These are phyloP conservation scores for Leucoraja erinaceus DNA, from an alignment of 2,113 vertebrate species.

Conservation along the genomic window DNA sequence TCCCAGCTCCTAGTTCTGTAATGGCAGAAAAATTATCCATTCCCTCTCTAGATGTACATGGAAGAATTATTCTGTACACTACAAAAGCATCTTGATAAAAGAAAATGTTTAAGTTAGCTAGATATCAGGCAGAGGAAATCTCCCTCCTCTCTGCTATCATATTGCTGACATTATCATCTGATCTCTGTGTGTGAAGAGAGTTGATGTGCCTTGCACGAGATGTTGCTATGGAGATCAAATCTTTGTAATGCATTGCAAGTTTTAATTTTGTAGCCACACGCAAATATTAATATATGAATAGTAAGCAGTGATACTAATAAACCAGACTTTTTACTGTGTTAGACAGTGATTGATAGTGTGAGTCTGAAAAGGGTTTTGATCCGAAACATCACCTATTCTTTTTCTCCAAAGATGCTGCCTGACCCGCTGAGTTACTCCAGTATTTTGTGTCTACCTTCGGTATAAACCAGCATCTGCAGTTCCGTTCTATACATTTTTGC, in stretches of 20 bases:
- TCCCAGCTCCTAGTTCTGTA: not conserved
- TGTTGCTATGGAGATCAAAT: not conserved
- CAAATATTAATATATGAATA: not conserved
- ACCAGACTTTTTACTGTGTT: not conserved
- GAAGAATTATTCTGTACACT: not conserved
- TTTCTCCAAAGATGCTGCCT: too few relatives aligned
- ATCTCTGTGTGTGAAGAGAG: not conserved
- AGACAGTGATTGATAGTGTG: not conserved
- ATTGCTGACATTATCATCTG: not conserved
- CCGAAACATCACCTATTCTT: too few relatives aligned
- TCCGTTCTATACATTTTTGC: too few relatives aligned
- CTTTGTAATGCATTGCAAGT: not conserved
- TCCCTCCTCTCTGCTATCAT: not conserved
- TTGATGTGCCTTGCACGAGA: conserved; percentile 14
- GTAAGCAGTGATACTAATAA: not conserved
- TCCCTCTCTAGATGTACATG: not conserved
- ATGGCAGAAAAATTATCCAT: not conserved
- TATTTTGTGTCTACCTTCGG: too few relatives aligned
- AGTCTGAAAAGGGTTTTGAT: too few relatives aligned
- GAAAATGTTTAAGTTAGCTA: not conserved
- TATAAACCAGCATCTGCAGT: too few relatives aligned
- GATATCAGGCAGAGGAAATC: not conserved
- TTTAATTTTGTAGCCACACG: not conserved
- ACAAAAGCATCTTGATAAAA: not conserved
- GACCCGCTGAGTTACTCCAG: too few relatives aligned